Evolutionary conservation across 2,888 invertebrate species (phyloP).

Genomic region (Chaitophorus viminalis): DNA sequence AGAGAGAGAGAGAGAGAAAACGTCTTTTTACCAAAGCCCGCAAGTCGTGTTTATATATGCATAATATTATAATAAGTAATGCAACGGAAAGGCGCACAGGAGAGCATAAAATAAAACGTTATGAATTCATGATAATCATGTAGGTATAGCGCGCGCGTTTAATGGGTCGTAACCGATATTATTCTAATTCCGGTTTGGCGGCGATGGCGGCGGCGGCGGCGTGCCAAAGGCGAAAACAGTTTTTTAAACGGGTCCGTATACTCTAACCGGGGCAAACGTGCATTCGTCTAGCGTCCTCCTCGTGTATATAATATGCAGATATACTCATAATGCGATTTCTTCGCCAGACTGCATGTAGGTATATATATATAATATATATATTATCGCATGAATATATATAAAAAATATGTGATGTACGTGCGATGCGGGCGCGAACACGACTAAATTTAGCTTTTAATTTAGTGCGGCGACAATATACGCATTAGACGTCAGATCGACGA

Average conservation of each 20-base stretch:
- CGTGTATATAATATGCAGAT: background rate
- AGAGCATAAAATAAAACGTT: too few relatives aligned
- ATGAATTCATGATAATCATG: background rate
- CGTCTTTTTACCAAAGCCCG: too few relatives aligned
- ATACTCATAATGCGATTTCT: background rate
- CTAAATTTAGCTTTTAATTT: conserved; percentile 47
- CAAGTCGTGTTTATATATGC: too few relatives aligned
- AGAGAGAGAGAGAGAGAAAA: too few relatives aligned
- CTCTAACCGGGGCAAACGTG: background rate
- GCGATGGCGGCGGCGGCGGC: background rate
- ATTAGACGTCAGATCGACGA: background rate
- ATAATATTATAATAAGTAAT: too few relatives aligned
- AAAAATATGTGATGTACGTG: background rate
- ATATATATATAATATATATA: background rate
- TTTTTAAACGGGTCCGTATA: conserved; percentile 24
- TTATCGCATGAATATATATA: background rate
- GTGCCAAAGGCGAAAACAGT: conserved; percentile 45
- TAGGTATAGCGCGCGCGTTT: background rate
- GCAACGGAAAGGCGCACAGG: too few relatives aligned
- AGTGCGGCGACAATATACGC: background rate
- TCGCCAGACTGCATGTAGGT: background rate
- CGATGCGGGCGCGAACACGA: conserved; percentile 1
- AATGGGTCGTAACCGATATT: background rate
- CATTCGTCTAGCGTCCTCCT: conserved; percentile 9
- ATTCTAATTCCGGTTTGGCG: conserved; percentile 33